These are phyloP conservation scores for Procambarus virginalis DNA, from an alignment of 1,140 invertebrate genomes.

Conservation along the genomic window DNA sequence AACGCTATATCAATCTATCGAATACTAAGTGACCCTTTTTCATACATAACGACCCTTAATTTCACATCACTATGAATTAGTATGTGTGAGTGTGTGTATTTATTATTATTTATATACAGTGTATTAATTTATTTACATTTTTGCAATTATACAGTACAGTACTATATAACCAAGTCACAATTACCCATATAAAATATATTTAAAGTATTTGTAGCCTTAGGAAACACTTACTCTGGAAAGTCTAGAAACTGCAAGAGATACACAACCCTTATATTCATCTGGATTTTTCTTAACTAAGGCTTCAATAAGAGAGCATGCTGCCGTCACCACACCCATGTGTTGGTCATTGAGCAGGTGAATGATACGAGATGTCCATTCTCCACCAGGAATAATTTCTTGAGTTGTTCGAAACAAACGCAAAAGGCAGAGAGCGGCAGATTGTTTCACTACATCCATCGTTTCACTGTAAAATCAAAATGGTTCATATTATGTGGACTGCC, in stretches of 20 bases:
- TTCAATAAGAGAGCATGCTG: slow-evolving; percentile 98
- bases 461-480: slow-evolving; percentile 80
- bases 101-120: too few relatives aligned
- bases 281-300: slow-evolving; percentile 98
- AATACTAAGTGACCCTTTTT: too few relatives aligned
- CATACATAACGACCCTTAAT: too few relatives aligned
- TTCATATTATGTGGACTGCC: not conserved
- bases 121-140: too few relatives aligned
- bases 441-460: slow-evolving; percentile 99
- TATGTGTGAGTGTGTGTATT: too few relatives aligned
- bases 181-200: too few relatives aligned
- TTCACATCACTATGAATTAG: too few relatives aligned
- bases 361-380: slow-evolving; percentile 99
- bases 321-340: slow-evolving; percentile 99
- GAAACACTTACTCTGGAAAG: slow-evolving; percentile 85
- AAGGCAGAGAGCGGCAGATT: slow-evolving; percentile 97
- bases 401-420: slow-evolving; percentile 93
- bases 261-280: slow-evolving; percentile 99
- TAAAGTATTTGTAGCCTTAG: too few relatives aligned
- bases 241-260: slow-evolving; percentile 96
- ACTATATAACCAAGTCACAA: too few relatives aligned
- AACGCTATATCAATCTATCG: too few relatives aligned
- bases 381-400: slow-evolving; percentile 94
- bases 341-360: slow-evolving; percentile 99
- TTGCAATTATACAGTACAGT: too few relatives aligned